Evolutionary conservation across 2,888 invertebrate species (phyloP), one percentile per base, ranked within the genome.

Genomic region (Poecilus cupreus): DNA sequence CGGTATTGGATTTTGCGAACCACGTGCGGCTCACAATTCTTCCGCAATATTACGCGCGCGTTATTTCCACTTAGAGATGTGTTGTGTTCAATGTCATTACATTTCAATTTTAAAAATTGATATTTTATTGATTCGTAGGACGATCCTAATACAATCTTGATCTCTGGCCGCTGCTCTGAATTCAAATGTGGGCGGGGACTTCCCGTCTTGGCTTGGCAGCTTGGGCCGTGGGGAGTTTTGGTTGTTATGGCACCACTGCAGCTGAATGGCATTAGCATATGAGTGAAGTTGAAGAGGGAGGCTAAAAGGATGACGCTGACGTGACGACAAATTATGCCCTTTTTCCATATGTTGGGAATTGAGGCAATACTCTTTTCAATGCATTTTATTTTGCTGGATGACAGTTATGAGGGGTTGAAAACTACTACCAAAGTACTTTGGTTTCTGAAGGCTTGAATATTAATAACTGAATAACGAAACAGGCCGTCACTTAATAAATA

Each of bases 91-190:
- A 60, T 77, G 77, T 77, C 77, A 77, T 77, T 77, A 77, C 77
- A 77, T 77, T 77, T 77, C 77, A 77, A 77, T 77, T 77, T 77
- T 64, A 43, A 77, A 77, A 77, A 77, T 77, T 77, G 77, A 77
- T 77, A 77, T 77, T 77, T 77, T 77, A 77, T 77, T 77, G 77
- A 77, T 77, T 77, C 60, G 16, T n/a, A 39, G 3, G 22, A 13
- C 75, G 76, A 54, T 57, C 76, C 57, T 76, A 77, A 77, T 77
- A 77, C 77, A 77, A 77, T 77, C 77, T 77, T 77, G 60, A 77
- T 77, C 77, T 77, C 77, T 22, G 24, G 26, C 60, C 37, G 13
- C 64, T 57, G 43, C 60, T 43, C 20, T 10, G 77, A 77, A 77
- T 77, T 77, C 64, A 77, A 77, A 77, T 77, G 77, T 20, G 22